A percentile compares a stretch with the other conserved stretches of the same genome.
These are phyloP conservation scores for Athalia cordata DNA, from an alignment of 2,888 invertebrate genomes.

Conservation along the genomic window DNA sequence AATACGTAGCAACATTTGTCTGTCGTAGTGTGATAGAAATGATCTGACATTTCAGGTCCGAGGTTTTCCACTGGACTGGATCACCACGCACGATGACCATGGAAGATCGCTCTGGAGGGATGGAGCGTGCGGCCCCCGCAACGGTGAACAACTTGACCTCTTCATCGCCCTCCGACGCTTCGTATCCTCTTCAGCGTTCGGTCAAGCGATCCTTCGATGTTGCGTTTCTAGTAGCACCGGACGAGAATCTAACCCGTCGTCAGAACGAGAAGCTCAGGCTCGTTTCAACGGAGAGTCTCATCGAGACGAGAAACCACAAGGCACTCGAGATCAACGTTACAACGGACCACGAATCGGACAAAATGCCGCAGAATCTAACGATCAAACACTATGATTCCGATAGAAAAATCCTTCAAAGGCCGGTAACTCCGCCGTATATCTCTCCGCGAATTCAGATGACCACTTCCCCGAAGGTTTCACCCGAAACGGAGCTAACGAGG, in stretches of 20 bases:
- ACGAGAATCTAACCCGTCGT: conserved; percentile 85
- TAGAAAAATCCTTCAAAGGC: conserved; percentile 67
- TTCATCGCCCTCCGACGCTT: conserved; percentile 62
- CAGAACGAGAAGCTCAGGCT: conserved; percentile 74
- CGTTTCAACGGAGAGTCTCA: conserved; percentile 56
- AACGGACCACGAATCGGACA: conserved; percentile 55
- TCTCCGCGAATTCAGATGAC: conserved; percentile 73
- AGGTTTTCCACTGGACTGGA: background rate
- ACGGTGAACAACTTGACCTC: conserved; percentile 58
- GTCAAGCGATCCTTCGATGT: conserved; percentile 91
- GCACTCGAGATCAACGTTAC: conserved; percentile 44
- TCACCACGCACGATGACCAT: conserved; percentile 70
- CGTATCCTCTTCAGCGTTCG: conserved; percentile 68
- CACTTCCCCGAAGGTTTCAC: conserved; percentile 75
- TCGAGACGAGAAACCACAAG: conserved; percentile 57
- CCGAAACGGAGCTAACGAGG: conserved; percentile 67
- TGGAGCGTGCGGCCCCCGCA: conserved; percentile 69
- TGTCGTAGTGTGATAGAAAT: background rate
- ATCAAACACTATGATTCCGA: conserved; percentile 67
- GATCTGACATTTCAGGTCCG: conserved; percentile 16
- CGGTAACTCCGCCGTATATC: conserved; percentile 75
- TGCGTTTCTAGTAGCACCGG: conserved; percentile 91
- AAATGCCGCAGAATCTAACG: conserved; percentile 67
- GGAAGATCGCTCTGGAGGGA: conserved; percentile 72
- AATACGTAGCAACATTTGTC: no score